Evolutionary conservation across 2,113 vertebrate species (phyloP).

Genomic region (Grus americana): DNA sequence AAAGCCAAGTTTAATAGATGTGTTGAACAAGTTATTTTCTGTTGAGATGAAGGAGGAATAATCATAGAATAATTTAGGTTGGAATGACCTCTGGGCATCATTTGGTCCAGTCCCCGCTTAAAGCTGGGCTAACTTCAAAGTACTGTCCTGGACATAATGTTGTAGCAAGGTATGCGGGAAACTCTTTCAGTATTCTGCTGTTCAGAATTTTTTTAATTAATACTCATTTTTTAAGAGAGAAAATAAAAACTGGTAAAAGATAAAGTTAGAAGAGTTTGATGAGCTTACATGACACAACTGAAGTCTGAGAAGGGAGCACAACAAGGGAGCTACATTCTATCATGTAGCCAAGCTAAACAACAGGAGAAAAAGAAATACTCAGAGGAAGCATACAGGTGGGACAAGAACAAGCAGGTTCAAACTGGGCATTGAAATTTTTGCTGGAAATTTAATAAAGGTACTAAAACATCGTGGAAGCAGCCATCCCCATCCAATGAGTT

Average conservation of each 20-base stretch:
- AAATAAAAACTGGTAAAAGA: background rate
- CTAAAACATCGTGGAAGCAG: background rate
- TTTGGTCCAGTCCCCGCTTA: background rate
- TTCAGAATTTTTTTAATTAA: background rate
- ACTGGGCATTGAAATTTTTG: background rate
- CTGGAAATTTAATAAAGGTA: background rate
- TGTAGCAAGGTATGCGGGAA: rapidly evolving
- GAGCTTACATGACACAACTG: background rate
- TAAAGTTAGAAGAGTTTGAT: background rate
- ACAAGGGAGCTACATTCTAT: background rate
- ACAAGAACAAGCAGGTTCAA: background rate
- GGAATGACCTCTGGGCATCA: background rate
- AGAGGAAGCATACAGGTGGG: background rate
- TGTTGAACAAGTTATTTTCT: background rate
- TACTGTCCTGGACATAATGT: background rate
- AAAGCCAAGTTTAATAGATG: background rate
- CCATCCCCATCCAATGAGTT: background rate
- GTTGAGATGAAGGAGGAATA: background rate
- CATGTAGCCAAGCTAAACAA: background rate
- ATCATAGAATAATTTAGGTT: background rate
- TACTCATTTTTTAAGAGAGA: background rate
- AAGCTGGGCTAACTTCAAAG: background rate
- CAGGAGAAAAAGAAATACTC: background rate
- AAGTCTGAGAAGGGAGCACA: background rate
- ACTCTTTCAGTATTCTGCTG: background rate